Conservation (phyloP, 2,113 vertebrate species). For the Onychostoma macrolepis region DNA sequence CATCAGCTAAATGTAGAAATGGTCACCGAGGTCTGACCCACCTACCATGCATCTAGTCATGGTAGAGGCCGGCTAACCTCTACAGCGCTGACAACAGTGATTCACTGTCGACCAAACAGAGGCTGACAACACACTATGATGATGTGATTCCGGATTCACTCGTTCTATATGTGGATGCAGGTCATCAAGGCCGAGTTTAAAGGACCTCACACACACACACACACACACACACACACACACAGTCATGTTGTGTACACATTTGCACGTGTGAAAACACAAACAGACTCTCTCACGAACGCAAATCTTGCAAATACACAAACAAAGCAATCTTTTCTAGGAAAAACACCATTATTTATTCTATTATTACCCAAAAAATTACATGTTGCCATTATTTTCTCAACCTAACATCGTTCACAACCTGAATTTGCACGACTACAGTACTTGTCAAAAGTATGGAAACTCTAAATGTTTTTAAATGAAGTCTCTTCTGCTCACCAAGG, state of each 20-base stretch:
- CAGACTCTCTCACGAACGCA: neutral
- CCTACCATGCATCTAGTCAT: neutral
- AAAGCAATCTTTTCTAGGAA: neutral
- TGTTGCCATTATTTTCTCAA: neutral
- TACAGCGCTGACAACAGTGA: neutral
- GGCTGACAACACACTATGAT: neutral
- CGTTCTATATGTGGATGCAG: neutral
- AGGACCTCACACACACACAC: neutral
- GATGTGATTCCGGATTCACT: neutral
- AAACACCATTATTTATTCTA: neutral
- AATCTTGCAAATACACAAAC: neutral
- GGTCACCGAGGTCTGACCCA: neutral
- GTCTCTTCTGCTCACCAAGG: neutral
- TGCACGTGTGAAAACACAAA: neutral
- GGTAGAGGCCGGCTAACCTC: neutral
- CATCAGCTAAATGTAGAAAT: neutral
- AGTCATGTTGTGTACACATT: slow-evolving; percentile 22
- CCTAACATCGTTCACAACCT: neutral
- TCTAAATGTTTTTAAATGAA: neutral
- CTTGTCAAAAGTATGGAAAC: neutral
- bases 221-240: too few relatives aligned
- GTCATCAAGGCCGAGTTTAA: neutral
- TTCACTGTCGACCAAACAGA: neutral
- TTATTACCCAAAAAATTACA: neutral
- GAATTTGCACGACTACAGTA: neutral